These are phyloP conservation scores for Napeogenes sylphis DNA, from an alignment of 2,888 invertebrate genomes.

Conservation along the genomic window DNA sequence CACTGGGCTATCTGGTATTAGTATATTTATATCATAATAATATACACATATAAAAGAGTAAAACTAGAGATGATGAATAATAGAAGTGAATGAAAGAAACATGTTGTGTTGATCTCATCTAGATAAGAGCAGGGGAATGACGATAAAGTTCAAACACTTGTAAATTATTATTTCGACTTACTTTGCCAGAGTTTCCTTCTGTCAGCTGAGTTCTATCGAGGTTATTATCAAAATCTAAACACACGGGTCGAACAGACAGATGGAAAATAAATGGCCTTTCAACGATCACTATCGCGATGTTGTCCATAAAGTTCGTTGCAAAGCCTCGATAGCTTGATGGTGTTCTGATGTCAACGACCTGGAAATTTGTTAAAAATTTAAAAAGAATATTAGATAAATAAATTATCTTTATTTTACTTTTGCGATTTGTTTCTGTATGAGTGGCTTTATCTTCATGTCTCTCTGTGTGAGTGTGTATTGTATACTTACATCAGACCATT, in stretches of 20 bases:
- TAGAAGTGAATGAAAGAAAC: too few relatives aligned
- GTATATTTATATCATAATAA: too few relatives aligned
- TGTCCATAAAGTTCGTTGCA: constrained; percentile 71
- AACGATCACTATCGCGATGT: constrained; percentile 71
- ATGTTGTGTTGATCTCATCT: too few relatives aligned
- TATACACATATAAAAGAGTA: too few relatives aligned
- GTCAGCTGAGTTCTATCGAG: constrained; percentile 30
- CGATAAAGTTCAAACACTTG: too few relatives aligned
- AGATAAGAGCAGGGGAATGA: too few relatives aligned
- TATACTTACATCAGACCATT: constrained; percentile 41
- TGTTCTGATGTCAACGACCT: constrained; percentile 29
- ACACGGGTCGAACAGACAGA: constrained; percentile 66
- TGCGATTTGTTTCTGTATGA: too few relatives aligned
- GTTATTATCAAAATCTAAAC: constrained; percentile 59
- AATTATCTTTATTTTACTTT: too few relatives aligned
- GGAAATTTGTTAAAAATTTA: neutral
- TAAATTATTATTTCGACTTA: constrained; percentile 1
- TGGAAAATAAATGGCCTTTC: constrained; percentile 53
- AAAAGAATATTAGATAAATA: too few relatives aligned
- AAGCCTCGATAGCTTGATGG: constrained; percentile 66
- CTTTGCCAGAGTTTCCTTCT: constrained; percentile 14
- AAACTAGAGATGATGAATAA: too few relatives aligned
- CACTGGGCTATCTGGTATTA: constrained; percentile 40
- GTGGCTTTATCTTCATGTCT: too few relatives aligned
- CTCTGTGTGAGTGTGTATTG: too few relatives aligned